Base-by-base conservation (phyloP, 2,797 vertebrate species). In the Nannoperca australis region DNA sequence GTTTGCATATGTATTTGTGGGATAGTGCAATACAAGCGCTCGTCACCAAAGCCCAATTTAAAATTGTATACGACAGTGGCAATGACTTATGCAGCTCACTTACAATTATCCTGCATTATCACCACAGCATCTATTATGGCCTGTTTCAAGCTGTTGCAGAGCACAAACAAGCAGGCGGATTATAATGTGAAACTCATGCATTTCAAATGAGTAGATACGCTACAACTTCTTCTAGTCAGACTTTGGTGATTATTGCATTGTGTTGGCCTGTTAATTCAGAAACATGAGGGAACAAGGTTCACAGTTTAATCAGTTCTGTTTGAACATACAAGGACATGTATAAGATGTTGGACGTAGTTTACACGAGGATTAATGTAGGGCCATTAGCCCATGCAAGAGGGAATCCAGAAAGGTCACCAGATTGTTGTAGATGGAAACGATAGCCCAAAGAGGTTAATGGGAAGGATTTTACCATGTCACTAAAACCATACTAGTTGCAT, bases 401-500 rank as follows among this genome's bases (percentile, higher is more conserved):
- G 67, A 73, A 58, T 45, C 56, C 10, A 30, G 36, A 40, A 64
- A 66, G 76, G 55, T 42, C 54, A 32, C 14, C 32, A 36, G 24
- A 55, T 40, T 5, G 73, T 22, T 69, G 51, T 27, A 53, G 62
- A 76, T 27, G 45, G 56, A 73, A 60, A 32, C 10, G 63, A 68
- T 49, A 50, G 60, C 4, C 7, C 62, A 76, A 77, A 77, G 62
- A 79, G 67, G 59, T 81, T 81, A 89, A 83, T 66, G 71, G 49
- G 51, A 40, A 70, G 49, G 68, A 79, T 71, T 86, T 82, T 17
- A 66, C 60, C 20, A n/a, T 60, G 68, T 85, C 85, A 85, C 70
- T 70, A n/a, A 84, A 81, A 79, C 67, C 82, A 67, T 38, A 72
- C 70, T 62, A 51, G 68, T 83, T 58, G 61, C 82, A 87, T 92